Conservation (phyloP, 1,140 invertebrate species). For the Eueides isabella region DNA sequence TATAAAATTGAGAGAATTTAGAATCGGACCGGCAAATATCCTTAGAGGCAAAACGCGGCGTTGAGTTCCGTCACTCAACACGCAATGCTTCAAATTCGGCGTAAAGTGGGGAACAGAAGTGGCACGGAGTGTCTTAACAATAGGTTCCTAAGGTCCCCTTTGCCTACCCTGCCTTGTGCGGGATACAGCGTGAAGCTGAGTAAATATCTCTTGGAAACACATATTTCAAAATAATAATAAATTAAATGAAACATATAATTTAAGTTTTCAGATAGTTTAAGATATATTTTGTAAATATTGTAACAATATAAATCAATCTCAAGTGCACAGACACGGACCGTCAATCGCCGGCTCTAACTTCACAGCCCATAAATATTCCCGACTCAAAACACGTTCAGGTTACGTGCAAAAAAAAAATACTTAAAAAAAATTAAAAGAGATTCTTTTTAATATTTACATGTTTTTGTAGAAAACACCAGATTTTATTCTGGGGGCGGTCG, state of each 20-base stretch:
- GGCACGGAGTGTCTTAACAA: background rate
- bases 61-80: too few relatives aligned
- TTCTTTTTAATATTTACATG: background rate
- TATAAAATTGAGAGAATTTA: too few relatives aligned
- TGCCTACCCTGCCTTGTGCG: background rate
- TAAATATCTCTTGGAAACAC: too few relatives aligned
- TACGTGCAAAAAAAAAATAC: background rate
- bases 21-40: too few relatives aligned
- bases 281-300: background rate
- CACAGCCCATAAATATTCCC: slow-evolving; percentile 29
- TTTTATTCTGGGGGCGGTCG: too few relatives aligned
- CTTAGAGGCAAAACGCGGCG: too few relatives aligned
- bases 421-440: background rate
- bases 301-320: slow-evolving; percentile 15
- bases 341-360: slow-evolving; percentile 23
- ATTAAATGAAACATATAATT: background rate
- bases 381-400: slow-evolving; percentile 22
- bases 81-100: too few relatives aligned
- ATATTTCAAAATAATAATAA: too few relatives aligned
- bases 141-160: background rate
- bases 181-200: background rate
- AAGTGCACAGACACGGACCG: background rate
- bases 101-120: background rate
- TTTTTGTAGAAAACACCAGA: background rate
- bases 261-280: background rate